phyloP scores from a whole-genome alignment of 2,113 vertebrate species.

The Erythrocercus mccallii region DNA sequence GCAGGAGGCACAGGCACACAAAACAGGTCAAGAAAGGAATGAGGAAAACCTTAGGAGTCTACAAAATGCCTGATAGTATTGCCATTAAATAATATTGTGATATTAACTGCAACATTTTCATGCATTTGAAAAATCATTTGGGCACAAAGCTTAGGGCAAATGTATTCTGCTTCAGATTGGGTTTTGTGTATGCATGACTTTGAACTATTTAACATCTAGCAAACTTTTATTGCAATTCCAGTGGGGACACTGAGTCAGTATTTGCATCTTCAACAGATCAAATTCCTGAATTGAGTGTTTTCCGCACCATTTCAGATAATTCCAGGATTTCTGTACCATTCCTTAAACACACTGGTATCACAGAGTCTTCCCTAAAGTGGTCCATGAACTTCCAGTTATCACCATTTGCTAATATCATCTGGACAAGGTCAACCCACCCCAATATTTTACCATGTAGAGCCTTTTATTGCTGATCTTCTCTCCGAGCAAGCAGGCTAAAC shows the following conservation, averaged over 20 bases:
- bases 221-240: background rate
- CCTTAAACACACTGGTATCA: background rate
- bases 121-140: background rate
- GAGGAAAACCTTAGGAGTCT: background rate
- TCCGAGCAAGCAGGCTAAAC: background rate
- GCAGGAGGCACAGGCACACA: background rate
- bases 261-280: background rate
- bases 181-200: background rate
- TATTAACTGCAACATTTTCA: background rate
- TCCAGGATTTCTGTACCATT: background rate
- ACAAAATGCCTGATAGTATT: background rate
- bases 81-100: background rate
- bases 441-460: constrained; percentile 18
- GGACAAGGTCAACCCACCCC: background rate
- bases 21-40: background rate
- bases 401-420: background rate
- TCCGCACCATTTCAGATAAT: background rate
- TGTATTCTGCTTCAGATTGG: background rate
- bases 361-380: background rate
- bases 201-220: background rate
- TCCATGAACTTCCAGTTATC: background rate
- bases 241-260: background rate
- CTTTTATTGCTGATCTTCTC: background rate
- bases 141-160: background rate
- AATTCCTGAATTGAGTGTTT: background rate